Percentiles rank a stretch among this genome's conserved stretches.
These are phyloP conservation scores for Deroplatys truncata DNA, from an alignment of 2,888 invertebrate genomes.

Conservation along the genomic window DNA sequence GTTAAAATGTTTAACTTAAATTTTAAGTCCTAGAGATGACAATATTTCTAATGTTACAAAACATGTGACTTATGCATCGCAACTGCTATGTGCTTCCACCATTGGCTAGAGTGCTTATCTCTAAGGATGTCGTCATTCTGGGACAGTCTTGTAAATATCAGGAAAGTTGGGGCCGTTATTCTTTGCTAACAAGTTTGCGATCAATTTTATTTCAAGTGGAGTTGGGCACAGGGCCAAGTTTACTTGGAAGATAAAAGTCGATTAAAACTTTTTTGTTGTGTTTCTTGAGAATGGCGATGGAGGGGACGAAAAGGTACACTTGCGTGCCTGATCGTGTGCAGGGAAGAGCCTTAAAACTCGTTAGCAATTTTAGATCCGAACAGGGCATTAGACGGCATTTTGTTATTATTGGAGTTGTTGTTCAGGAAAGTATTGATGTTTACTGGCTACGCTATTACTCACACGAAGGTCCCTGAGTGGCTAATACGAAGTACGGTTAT, in stretches of 20 bases:
- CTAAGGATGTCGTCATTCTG: neutral
- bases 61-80: too few species aligned
- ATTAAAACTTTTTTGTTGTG: constrained; percentile 14
- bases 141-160: constrained; percentile 12
- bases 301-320: neutral
- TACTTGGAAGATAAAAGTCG: constrained; percentile 19
- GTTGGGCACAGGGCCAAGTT: neutral
- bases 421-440: neutral
- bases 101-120: neutral
- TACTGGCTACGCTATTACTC: neutral
- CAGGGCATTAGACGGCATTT: neutral
- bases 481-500: too few species aligned
- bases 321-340: neutral
- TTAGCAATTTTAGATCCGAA: neutral
- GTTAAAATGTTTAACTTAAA: too few species aligned
- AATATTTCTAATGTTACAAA: too few species aligned
- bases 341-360: neutral
- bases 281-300: neutral
- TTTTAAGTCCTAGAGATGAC: too few species aligned
- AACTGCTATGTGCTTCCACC: neutral
- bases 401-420: neutral
- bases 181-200: constrained; percentile 2
- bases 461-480: too few species aligned
- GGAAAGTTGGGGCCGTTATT: neutral
- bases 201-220: constrained; percentile 12